Evolutionary conservation across 2,888 invertebrate species (phyloP), one percentile per base, ranked within the genome.

Genomic region (Lasioglossum malachurum): DNA sequence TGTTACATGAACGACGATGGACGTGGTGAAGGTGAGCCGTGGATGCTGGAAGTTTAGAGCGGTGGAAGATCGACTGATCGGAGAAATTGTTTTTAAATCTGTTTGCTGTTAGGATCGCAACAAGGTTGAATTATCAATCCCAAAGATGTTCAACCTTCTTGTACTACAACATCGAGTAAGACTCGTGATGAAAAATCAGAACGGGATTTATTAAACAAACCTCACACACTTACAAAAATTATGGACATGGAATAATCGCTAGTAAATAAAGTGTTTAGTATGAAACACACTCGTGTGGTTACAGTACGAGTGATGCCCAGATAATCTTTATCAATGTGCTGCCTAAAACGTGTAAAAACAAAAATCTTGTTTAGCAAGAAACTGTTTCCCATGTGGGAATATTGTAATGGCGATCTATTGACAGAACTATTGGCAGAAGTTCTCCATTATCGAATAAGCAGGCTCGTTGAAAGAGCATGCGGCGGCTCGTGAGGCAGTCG

Each of bases 361-460:
- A 16, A 16, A 64, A 12, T 44, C 44, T 44, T 44, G 44, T 44
- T 44, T 4, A 44, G 44, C 14, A 44, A 44, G 44, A 44, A 44
- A 44, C 44, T 23, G 35, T 8, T 38, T 69, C 14, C 38, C 23
- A n/a, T 41, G n/a, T n/a, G 4, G n/a, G 10, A 53, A 53, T n/a
- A n/a, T 53, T 53, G 23, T n/a, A 53, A 2, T 53, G 53, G 10
- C 35, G 4, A 35, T n/a, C 19, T 38, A 38, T 23, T 38, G 69
- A 49, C 49, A 31, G 73, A 23, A 49, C 19, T 38, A 38, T 23
- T 38, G 69, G 49, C 49, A 49, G 73, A 35, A 49, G 76, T 91
- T 82, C 88, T 82, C 88, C 80, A 84, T 91, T 91, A 90, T 82
- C 88, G 78, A 53, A 84, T 89, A 91, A 90, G 89, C 91, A 84